Evolutionary conservation across 2,113 vertebrate species (phyloP), one percentile per base, ranked within the genome.

Genomic region (Gobiocypris rarus): DNA sequence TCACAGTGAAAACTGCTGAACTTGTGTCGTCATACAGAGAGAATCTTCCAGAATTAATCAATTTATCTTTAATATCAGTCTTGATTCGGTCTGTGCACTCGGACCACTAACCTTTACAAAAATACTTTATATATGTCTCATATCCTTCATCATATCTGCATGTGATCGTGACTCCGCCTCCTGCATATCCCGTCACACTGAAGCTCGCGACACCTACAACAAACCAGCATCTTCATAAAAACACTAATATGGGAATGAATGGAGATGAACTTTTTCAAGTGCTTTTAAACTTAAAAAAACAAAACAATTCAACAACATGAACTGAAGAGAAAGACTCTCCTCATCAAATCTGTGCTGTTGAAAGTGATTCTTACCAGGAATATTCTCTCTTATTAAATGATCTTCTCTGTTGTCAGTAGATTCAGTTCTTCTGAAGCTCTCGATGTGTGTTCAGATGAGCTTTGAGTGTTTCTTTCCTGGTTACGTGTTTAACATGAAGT

Each of bases 21-120:
- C 48, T 50, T 50, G 13, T 50, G 13, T 50, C 4, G 13, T 50
- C 48, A 50, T 50, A 50, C 48, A 50, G 48, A 45, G 50, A 52
- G 50, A 52, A 52, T 19, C 15, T 52, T 7, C 2, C n/a, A 0
- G 8, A 0, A 2, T 70, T 0, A 34, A 41, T 0, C 19, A 5
- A 22, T 9, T 69, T 9, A 15, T 84, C 24, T 70, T 61, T 59
- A 2, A 1, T 0, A 22, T 43, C 1, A 45, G 50, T 61, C n/a
- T 0, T 77, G 41, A 84, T 77, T 8, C 1, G 8, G 2, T 75
- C 45, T 14, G 22, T 0, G 67, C 76, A 84, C 2, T 0, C 3
- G 14, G 19, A 0, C 19, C 4, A 1, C 45, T 43, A 11, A 6
- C 6, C 24, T 24, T n/a, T 84, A 75, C 86, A 87, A 28, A 85